These are phyloP conservation scores for Mamestra configurata DNA, from an alignment of 1,140 invertebrate species.

Conservation along the genomic window DNA sequence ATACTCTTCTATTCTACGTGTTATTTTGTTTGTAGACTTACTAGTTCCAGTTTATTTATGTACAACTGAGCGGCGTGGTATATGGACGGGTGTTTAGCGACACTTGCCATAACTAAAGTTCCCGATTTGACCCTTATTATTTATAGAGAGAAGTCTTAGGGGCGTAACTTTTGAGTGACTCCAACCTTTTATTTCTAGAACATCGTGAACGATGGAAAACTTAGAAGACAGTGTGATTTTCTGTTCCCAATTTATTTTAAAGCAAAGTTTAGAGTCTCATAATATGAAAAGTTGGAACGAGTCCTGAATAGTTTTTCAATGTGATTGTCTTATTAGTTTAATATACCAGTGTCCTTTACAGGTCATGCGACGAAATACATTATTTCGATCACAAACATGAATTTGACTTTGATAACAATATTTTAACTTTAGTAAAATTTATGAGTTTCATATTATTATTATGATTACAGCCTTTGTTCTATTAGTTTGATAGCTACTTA, in stretches of 20 bases:
- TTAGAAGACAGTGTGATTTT: conserved; percentile 34
- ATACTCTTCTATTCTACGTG: not conserved
- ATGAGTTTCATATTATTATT: not conserved
- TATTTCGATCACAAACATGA: not conserved
- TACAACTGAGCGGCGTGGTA: conserved; percentile 18
- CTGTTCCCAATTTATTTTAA: conserved; percentile 43
- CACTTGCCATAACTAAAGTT: conserved; percentile 36
- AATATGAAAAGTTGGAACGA: conserved; percentile 32
- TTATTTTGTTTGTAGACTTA: not conserved
- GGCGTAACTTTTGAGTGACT: conserved; percentile 41
- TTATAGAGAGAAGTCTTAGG: conserved; percentile 34
- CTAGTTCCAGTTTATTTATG: conserved; percentile 32
- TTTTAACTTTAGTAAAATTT: conserved; percentile 13
- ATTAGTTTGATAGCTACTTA: conserved; percentile 6
- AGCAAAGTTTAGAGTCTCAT: conserved; percentile 13
- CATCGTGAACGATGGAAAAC: conserved; percentile 15
- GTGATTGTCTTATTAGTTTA: not conserved
- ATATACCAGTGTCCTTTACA: not conserved
- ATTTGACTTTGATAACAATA: not conserved
- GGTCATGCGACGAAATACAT: not conserved
- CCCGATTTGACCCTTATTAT: conserved; percentile 46
- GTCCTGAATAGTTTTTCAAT: conserved; percentile 23
- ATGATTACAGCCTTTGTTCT: conserved; percentile 3
- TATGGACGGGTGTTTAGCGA: conserved; percentile 15
- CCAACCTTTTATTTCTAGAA: conserved; percentile 37